Evolutionary conservation across 1,140 invertebrate genomes (phyloP).

Genomic region (Drosophila mayri): DNA sequence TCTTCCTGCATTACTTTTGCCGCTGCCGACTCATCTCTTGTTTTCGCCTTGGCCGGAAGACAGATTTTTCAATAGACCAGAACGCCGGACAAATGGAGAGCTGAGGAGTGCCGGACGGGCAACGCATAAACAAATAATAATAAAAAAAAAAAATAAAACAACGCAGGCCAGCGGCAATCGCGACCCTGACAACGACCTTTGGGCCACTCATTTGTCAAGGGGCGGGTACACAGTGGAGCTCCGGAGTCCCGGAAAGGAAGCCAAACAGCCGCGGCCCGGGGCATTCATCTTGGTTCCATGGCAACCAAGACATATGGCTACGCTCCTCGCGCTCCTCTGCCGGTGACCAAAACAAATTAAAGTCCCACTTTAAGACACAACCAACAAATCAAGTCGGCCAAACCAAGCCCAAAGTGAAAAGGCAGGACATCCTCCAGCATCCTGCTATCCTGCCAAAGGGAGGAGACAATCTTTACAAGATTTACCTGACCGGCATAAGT

Average conservation of each 20-base stretch:
- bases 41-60: conserved; percentile 9
- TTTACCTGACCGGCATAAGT: conserved; percentile 81
- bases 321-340: conserved; percentile 19
- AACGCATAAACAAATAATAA: conserved; percentile 82
- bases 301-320: conserved; percentile 64
- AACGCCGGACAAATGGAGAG: conserved; percentile 16
- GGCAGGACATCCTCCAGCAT: background rate
- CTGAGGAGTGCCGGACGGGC: conserved; percentile 46
- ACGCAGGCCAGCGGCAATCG: conserved; percentile 29
- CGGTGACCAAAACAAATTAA: conserved; percentile 70
- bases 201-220: conserved; percentile 73
- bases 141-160: conserved; percentile 57
- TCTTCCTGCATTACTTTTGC: conserved; percentile 51
- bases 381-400: conserved; percentile 66
- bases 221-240: conserved; percentile 14
- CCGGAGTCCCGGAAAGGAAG: conserved; percentile 47
- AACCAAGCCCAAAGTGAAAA: conserved; percentile 19
- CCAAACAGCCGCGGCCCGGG: conserved; percentile 39
- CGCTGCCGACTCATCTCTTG: conserved; percentile 13
- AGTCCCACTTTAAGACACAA: conserved; percentile 65
- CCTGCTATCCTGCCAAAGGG: conserved; percentile 7
- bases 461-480: conserved; percentile 71
- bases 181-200: conserved; percentile 80
- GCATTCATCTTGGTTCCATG: conserved; percentile 30
- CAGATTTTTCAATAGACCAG: conserved; percentile 77